Conservation (phyloP, 2,888 invertebrate species). For the Hipparchia sbordonii region DNA sequence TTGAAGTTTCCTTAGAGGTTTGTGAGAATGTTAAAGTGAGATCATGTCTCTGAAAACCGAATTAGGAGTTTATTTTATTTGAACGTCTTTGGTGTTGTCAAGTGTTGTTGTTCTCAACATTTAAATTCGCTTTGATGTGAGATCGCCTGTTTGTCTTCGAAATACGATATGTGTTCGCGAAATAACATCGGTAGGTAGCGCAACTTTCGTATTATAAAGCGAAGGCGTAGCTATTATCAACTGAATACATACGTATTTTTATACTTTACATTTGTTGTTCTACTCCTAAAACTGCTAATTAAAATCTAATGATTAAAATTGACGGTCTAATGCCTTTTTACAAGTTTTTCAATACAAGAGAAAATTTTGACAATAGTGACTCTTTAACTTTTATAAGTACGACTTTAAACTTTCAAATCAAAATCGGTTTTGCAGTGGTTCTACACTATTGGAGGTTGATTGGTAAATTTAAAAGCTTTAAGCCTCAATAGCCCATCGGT, state of each 20-base stretch:
- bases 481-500: too few species aligned
- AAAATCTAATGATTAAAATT: neutral
- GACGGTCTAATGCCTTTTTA: too few species aligned
- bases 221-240: constrained; percentile 31
- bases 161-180: constrained; percentile 42
- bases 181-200: constrained; percentile 38
- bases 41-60: constrained; percentile 37
- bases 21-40: constrained; percentile 18
- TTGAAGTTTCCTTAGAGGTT: constrained; percentile 2
- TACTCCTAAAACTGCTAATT: neutral
- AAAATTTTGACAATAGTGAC: too few species aligned
- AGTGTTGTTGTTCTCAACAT: constrained; percentile 62
- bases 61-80: constrained; percentile 54
- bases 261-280: neutral
- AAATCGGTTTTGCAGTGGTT: too few species aligned
- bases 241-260: constrained; percentile 7
- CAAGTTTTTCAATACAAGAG: too few species aligned
- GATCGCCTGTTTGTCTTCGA: constrained; percentile 42
- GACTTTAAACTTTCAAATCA: too few species aligned
- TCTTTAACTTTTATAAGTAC: too few species aligned
- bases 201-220: constrained; percentile 38
- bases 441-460: too few species aligned
- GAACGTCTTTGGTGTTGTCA: constrained; percentile 51
- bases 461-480: too few species aligned
- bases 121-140: constrained; percentile 72